These are phyloP conservation scores for Napeogenes inachia DNA, from an alignment of 2,888 invertebrate species.

Conservation along the genomic window DNA sequence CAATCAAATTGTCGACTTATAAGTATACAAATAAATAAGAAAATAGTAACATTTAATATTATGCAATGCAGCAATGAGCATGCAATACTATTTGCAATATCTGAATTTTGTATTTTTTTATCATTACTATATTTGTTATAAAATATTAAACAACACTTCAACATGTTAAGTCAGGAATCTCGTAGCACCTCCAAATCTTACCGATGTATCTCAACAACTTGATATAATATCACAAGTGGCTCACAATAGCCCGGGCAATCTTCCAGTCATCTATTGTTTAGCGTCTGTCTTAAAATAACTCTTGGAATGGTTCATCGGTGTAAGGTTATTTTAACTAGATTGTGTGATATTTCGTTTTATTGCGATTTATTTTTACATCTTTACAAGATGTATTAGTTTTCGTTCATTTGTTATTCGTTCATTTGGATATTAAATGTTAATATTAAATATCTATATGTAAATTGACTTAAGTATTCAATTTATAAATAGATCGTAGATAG, in stretches of 20 bases:
- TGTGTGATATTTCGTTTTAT: constrained; percentile 12
- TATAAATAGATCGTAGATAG: no score
- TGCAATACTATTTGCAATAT: no score
- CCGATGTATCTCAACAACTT: constrained; percentile 15
- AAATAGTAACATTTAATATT: no score
- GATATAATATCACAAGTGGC: constrained; percentile 28
- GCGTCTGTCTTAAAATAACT: constrained; percentile 41
- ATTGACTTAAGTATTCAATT: no score
- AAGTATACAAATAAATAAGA: no score
- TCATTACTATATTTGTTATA: no score
- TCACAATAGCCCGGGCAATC: constrained; percentile 51
- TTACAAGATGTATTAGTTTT: not conserved
- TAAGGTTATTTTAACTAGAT: constrained; percentile 11
- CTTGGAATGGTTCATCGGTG: not conserved
- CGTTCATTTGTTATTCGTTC: no score
- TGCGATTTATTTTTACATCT: not conserved
- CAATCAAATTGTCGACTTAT: no score
- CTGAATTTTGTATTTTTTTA: no score
- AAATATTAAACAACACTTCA: constrained; percentile 8
- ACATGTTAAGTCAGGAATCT: constrained; percentile 5
- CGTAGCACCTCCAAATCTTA: constrained; percentile 6
- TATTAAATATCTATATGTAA: no score
- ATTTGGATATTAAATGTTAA: no score
- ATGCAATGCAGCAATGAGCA: no score
- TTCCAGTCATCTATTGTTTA: constrained; percentile 49